phyloP scores from a whole-genome alignment of 2,113 vertebrate species.

The Actinemys pallida region DNA sequence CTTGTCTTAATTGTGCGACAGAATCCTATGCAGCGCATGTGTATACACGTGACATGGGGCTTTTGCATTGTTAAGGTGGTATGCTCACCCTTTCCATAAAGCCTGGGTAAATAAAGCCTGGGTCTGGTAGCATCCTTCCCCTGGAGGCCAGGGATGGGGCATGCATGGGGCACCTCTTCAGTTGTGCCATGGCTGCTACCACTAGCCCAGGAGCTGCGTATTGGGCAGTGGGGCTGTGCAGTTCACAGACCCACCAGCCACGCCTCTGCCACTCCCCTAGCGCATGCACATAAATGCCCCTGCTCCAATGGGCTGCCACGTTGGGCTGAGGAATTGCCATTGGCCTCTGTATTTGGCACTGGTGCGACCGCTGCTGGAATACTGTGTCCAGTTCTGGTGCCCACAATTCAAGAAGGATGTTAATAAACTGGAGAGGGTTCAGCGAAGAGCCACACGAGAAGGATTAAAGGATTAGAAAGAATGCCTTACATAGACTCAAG shows the following conservation, averaged over 20 bases:
- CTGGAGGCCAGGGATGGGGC: neutral
- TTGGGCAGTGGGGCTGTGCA: accelerated
- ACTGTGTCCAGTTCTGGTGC: too few relatives aligned
- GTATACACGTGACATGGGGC: neutral
- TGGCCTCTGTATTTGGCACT: too few relatives aligned
- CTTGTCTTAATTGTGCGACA: neutral
- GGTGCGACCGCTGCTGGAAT: too few relatives aligned
- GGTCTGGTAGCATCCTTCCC: neutral
- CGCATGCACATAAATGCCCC: accelerated
- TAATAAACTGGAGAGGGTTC: too few relatives aligned
- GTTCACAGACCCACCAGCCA: neutral
- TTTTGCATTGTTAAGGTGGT: neutral
- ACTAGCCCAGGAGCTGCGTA: neutral
- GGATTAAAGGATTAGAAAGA: too few relatives aligned
- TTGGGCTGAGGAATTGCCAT: too few relatives aligned
- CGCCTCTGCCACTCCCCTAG: neutral
- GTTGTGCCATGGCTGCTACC: too few relatives aligned
- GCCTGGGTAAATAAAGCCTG: too few relatives aligned
- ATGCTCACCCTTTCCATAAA: neutral
- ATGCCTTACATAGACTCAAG: too few relatives aligned
- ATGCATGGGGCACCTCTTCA: too few relatives aligned
- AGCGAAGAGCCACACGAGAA: too few relatives aligned
- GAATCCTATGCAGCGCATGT: neutral
- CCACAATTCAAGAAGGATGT: too few relatives aligned
- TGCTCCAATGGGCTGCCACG: neutral